Percentiles rank a stretch among this genome's conserved stretches.
Evolutionary conservation across 2,888 invertebrate genomes (phyloP).

Genomic region (Drosophila ochracea): DNA sequence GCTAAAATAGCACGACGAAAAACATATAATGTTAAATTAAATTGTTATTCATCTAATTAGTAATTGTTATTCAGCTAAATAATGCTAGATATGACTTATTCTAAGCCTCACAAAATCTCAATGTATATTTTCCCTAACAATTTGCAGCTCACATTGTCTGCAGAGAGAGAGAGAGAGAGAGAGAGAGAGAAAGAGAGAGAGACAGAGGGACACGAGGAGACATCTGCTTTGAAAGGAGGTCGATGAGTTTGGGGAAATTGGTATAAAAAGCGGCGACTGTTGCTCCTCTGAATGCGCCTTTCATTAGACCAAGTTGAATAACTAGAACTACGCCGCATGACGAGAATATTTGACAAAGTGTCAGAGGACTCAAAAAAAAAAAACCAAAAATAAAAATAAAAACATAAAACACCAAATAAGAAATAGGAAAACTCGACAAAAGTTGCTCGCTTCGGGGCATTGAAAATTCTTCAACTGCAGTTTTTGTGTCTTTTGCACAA

Average conservation of each 20-base stretch:
- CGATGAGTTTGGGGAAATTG: conserved; percentile 25
- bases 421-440: conserved; percentile 47
- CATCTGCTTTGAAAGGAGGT: conserved; percentile 32
- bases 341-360: conserved; percentile 63
- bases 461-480: conserved; percentile 71
- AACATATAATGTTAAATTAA: neutral
- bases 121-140: neutral
- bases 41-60: neutral
- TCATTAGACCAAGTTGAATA: conserved; percentile 60
- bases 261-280: conserved; percentile 13
- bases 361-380: conserved; percentile 19
- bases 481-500: conserved; percentile 55
- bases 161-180: neutral
- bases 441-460: conserved; percentile 54
- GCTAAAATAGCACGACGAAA: neutral
- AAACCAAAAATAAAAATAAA: conserved; percentile 2
- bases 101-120: neutral
- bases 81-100: neutral
- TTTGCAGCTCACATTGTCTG: neutral
- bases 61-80: neutral
- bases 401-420: conserved; percentile 21
- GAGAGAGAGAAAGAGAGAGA: neutral
- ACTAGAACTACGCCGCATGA: conserved; percentile 65
- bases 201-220: neutral
- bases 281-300: conserved; percentile 46